A percentile compares a stretch with the other conserved stretches of the same genome.
Conservation (phyloP, 2,113 vertebrate genomes). For the Syngnathus floridae region DNA sequence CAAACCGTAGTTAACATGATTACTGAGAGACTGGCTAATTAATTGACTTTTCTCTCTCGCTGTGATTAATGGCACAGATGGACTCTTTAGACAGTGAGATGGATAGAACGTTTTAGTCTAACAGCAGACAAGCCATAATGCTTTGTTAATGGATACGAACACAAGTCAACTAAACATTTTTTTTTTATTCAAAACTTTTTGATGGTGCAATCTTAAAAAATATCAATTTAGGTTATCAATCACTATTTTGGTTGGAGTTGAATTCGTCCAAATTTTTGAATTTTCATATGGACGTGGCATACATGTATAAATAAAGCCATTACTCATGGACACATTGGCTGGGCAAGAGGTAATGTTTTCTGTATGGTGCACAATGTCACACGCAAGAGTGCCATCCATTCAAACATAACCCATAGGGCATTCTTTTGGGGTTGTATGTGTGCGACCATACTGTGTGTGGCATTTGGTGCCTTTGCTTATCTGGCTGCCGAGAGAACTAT, state of each 20-base stretch:
- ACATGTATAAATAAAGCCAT: constrained; percentile 21
- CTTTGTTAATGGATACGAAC: neutral
- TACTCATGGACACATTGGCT: constrained; percentile 22
- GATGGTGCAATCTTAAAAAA: neutral
- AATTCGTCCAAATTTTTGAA: neutral
- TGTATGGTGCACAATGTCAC: constrained; percentile 31
- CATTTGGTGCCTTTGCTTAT: constrained; percentile 53
- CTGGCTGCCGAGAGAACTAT: constrained; percentile 59
- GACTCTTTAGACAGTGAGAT: too few species aligned
- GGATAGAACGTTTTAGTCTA: neutral
- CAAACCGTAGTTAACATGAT: too few species aligned
- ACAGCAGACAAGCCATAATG: neutral
- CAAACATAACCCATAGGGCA: constrained; percentile 29
- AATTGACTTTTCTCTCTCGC: too few species aligned
- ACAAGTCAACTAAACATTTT: neutral
- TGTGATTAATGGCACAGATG: too few species aligned
- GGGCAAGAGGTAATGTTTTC: constrained; percentile 23
- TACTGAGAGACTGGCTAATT: too few species aligned
- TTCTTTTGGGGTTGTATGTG: constrained; percentile 7
- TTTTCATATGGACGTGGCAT: constrained; percentile 4
- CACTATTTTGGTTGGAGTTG: neutral
- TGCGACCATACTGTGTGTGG: constrained; percentile 34
- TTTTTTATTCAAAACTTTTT: too few species aligned
- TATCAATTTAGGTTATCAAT: neutral
- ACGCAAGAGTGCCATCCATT: constrained; percentile 28